These are phyloP conservation scores for Phymastichus coffea DNA, from an alignment of 1,140 invertebrate species.

Conservation along the genomic window DNA sequence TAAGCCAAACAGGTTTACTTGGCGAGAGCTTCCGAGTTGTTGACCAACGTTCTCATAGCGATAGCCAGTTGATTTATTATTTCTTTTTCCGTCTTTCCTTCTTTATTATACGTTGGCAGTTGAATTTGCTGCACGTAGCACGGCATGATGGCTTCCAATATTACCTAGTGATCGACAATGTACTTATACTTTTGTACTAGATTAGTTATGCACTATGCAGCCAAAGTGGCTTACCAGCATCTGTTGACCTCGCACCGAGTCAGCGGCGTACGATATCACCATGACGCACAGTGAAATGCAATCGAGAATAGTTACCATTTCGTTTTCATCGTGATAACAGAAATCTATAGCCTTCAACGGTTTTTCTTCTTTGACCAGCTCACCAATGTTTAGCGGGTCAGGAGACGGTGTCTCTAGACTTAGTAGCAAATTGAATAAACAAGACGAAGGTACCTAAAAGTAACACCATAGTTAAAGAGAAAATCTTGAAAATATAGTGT, in stretches of 20 bases:
- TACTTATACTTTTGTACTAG: too few species aligned
- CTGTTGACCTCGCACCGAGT: conserved; percentile 93
- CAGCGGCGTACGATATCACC: conserved; percentile 95
- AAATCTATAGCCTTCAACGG: conserved; percentile 96
- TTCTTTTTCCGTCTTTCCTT: conserved; percentile 88
- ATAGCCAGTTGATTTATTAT: conserved; percentile 93
- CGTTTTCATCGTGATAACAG: conserved; percentile 94
- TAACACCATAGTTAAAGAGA: too few species aligned
- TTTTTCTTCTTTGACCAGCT: conserved; percentile 93
- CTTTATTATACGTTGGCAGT: conserved; percentile 80
- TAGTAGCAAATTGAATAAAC: conserved; percentile 87
- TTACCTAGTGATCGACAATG: too few species aligned
- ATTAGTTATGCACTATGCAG: too few species aligned
- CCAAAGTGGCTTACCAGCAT: conserved; percentile 85
- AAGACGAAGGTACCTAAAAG: conserved; percentile 80
- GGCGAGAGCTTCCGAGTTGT: conserved; percentile 92
- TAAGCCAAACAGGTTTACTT: too few species aligned
- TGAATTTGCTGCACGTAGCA: conserved; percentile 94
- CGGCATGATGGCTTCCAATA: conserved; percentile 94
- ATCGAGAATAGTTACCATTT: conserved; percentile 91
- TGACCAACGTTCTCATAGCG: conserved; percentile 93
- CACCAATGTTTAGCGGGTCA: conserved; percentile 93
- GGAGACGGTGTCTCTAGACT: conserved; percentile 90
- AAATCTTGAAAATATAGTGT: too few species aligned
- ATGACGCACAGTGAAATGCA: conserved; percentile 95